These are phyloP conservation scores for Oreonectes daqikongensis DNA, from an alignment of 2,797 vertebrate species.

Conservation along the genomic window DNA sequence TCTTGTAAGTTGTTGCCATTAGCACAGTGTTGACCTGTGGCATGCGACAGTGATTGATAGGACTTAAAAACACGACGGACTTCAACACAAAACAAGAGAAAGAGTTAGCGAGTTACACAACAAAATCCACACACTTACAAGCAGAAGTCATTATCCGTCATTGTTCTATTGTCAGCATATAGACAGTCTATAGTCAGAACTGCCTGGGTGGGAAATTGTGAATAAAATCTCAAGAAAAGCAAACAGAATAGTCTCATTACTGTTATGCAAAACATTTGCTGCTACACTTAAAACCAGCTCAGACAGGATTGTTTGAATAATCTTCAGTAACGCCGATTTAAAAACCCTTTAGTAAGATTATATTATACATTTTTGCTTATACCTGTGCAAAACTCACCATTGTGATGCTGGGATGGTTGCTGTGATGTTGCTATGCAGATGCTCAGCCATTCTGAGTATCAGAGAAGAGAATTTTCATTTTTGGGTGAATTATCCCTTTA, in stretches of 20 bases:
- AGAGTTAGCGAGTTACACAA: conserved; percentile 50
- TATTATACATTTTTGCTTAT: neutral
- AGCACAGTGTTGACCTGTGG: conserved; percentile 55
- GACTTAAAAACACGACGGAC: conserved; percentile 68
- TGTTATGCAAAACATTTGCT: conserved; percentile 45
- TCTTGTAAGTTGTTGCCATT: conserved; percentile 64
- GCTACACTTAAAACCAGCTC: conserved; percentile 48
- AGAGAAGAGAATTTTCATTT: too few relatives aligned
- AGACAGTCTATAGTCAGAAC: conserved; percentile 52
- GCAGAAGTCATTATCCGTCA: neutral
- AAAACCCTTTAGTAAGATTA: conserved; percentile 13
- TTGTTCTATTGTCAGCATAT: conserved; percentile 60
- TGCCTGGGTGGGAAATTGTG: conserved; percentile 14
- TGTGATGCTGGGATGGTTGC: neutral
- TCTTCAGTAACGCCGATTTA: neutral
- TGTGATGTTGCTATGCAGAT: too few relatives aligned
- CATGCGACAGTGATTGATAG: conserved; percentile 64
- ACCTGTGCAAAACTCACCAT: neutral
- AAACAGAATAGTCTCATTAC: conserved; percentile 40
- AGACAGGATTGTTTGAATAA: conserved; percentile 10
- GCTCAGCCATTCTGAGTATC: too few relatives aligned
- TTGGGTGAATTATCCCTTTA: too few relatives aligned
- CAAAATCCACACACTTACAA: conserved; percentile 9
- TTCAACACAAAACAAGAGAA: conserved; percentile 46
- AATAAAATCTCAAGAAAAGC: too few relatives aligned